phyloP scores from a whole-genome alignment of 2,797 vertebrate species.

The Anguilla megastoma region DNA sequence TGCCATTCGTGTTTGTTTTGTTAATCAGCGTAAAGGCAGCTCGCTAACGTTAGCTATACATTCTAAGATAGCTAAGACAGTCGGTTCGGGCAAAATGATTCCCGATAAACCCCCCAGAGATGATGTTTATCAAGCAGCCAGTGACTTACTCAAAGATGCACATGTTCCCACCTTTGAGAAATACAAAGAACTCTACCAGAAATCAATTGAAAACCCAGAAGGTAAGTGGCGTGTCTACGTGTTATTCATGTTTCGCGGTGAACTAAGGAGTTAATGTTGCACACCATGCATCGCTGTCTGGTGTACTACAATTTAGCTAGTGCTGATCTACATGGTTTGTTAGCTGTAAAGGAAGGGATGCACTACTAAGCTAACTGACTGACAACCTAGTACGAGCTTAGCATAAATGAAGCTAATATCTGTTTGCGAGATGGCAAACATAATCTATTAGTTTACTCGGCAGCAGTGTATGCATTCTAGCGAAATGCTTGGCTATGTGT shows the following conservation, averaged over 20 bases:
- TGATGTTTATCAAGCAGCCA: slow-evolving; percentile 62
- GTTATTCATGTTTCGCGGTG: neutral
- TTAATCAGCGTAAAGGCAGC: neutral
- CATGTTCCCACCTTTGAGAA: slow-evolving; percentile 72
- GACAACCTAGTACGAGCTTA: neutral
- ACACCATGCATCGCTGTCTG: neutral
- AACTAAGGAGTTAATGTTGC: neutral
- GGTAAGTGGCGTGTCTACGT: slow-evolving; percentile 58
- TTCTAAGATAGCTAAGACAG: neutral
- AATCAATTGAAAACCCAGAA: slow-evolving; percentile 69
- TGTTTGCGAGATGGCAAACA: neutral
- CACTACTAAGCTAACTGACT: neutral
- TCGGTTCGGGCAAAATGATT: slow-evolving; percentile 62
- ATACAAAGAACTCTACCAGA: slow-evolving; percentile 74
- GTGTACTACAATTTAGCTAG: neutral
- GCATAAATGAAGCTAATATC: neutral
- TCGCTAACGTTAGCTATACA: neutral
- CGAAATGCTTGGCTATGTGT: neutral
- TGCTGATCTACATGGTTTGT: neutral
- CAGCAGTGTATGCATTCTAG: neutral
- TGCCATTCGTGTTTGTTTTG: neutral
- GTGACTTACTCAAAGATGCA: slow-evolving; percentile 61
- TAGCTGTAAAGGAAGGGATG: neutral
- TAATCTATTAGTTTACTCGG: neutral
- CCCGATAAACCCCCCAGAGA: slow-evolving; percentile 69